phyloP scores from a whole-genome alignment of 2,797 vertebrate species.

The Oryzias dopingdopingensis region DNA sequence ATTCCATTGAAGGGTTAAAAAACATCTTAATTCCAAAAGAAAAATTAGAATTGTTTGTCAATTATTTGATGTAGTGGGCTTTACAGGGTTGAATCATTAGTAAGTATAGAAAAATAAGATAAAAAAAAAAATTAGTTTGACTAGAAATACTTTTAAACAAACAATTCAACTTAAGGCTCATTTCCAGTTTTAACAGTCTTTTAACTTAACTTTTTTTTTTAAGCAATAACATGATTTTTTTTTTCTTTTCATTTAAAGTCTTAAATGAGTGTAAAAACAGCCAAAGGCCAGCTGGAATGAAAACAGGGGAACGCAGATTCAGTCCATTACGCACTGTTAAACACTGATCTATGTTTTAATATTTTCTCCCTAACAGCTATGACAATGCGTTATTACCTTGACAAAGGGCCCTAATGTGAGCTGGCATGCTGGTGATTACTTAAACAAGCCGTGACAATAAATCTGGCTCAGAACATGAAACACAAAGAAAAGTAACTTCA shows the following conservation, averaged over 20 bases:
- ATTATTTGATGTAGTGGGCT: background rate
- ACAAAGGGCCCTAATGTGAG: slow-evolving; percentile 71
- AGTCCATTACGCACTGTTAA: slow-evolving; percentile 79
- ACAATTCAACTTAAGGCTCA: slow-evolving; percentile 6
- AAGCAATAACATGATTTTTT: slow-evolving; percentile 64
- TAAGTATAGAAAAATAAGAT: background rate
- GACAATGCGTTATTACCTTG: slow-evolving; percentile 77
- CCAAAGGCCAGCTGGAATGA: slow-evolving; percentile 75
- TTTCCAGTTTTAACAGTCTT: slow-evolving; percentile 37
- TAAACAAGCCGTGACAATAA: slow-evolving; percentile 74
- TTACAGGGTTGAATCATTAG: background rate
- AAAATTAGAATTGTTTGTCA: too few species aligned
- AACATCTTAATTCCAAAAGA: too few species aligned
- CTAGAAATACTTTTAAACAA: too few species aligned
- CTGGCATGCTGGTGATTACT: slow-evolving; percentile 74
- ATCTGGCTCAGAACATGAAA: slow-evolving; percentile 56
- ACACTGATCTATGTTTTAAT: slow-evolving; percentile 83
- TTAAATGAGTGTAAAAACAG: slow-evolving; percentile 77
- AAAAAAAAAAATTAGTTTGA: background rate
- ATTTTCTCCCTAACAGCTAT: slow-evolving; percentile 76
- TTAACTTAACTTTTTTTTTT: slow-evolving; percentile 59
- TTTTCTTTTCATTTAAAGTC: slow-evolving; percentile 63
- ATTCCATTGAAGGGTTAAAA: too few species aligned
- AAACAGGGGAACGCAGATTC: slow-evolving; percentile 73
- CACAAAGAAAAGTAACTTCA: slow-evolving; percentile 50